Evolutionary conservation across 1,140 invertebrate genomes (phyloP), one percentile per base, ranked within the genome.

Genomic region (Neotoxoptera formosana): DNA sequence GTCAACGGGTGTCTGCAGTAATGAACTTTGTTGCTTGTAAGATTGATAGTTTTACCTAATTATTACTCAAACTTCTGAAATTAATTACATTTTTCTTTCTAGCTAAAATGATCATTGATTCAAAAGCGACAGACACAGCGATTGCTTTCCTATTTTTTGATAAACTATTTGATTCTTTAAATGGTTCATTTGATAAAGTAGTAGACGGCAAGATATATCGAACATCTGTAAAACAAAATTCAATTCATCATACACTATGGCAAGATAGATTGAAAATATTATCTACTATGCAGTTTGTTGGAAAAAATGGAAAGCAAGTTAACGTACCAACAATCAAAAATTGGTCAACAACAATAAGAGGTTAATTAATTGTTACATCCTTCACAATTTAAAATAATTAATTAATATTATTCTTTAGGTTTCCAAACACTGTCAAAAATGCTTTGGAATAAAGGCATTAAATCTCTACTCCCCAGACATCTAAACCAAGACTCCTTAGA

Each of bases 1-100:
- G 47, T n/a, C 47, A 89, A 34, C n/a, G 47, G 47, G 48, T 89
- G 3, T 53, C 87, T n/a, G n/a, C 87, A 53, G 47, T 89, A 34
- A 89, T 89, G 87, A 48, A 48, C 21, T 89, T 89, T 53, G 7
- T 53, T 30, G 87, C 87, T n/a, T 89, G 87, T 89, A 53, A 53
- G 48, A 30, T 25, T 60, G n/a, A n/a, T n/a, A n/a, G n/a, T n/a
- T 7, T 9, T 8, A 7, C 56, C 30, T 25, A 60, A 60, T 9
- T 30, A 60, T 60, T 23, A 56, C 30, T 60, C 9, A 60, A 60
- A 23, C 25, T 30, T 60, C 1, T 8, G 0, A 60, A 60, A 30
- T 30, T 60, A 60, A 60, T 60, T 30, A 60, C 0, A 60, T 30
- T 60, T 60, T 60, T 60, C 30, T 60, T 60, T 60, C 21, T 11